These are phyloP conservation scores for Pagrus major DNA, from an alignment of 2,113 vertebrate species.

Conservation along the genomic window DNA sequence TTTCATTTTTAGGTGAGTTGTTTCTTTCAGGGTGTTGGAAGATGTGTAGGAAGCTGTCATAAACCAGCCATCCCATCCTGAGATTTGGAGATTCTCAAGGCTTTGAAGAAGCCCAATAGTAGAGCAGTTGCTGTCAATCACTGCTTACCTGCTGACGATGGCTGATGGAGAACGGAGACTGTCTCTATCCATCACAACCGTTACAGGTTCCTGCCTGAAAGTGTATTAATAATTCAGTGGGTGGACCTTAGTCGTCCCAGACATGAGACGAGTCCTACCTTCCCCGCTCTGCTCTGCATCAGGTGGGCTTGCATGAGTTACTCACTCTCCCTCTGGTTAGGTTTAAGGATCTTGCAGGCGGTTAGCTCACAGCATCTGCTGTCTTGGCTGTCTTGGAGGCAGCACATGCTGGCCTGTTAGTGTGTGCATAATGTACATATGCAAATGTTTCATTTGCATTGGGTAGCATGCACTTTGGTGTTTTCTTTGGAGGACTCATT, in stretches of 20 bases:
- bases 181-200: neutral
- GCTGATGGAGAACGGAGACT: neutral
- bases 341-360: neutral
- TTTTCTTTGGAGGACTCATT: conserved; percentile 11
- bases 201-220: neutral
- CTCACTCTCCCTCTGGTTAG: neutral
- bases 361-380: neutral
- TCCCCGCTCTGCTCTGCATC: neutral
- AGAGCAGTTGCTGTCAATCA: neutral
- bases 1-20: no score
- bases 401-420: neutral
- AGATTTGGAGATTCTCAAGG: neutral
- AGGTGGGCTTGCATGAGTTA: neutral
- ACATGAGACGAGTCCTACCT: neutral
- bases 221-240: conserved; percentile 15
- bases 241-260: neutral
- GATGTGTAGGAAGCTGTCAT: neutral
- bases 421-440: conserved; percentile 8
- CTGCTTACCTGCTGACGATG: neutral
- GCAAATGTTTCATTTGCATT: conserved; percentile 1
- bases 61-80: neutral
- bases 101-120: no score
- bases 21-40: neutral
- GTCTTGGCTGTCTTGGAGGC: neutral
- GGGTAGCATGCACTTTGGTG: neutral